Evolutionary conservation across 1,140 invertebrate genomes (phyloP), one percentile per base, ranked within the genome.

Genomic region (Colletes latitarsis): DNA sequence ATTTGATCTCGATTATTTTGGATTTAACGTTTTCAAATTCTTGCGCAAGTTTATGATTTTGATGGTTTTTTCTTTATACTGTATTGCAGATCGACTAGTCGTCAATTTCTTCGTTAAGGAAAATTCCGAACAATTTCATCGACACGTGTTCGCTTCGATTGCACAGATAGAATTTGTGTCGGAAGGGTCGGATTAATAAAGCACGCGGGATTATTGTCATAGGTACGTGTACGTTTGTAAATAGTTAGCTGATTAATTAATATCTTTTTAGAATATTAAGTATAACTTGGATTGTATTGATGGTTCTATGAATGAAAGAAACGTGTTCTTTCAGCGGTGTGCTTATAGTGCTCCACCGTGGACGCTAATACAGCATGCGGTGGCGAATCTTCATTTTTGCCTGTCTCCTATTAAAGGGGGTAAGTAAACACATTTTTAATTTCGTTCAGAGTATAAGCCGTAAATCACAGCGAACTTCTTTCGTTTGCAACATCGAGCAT

Each of bases 391-490:
- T 93, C 77, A 82, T 94, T 64, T 79, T 94, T 82, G 90, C 90
- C 88, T 93, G 93, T 92, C 92, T 94, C 87, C 90, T 94, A 82
- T 89, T 91, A 57, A 89, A 93, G 89, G 91, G 91, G 93, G 94
- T 94, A 83, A 94, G 94, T 94, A 77, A 52, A 62, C 14, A 12
- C 5, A n/a, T 57, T 39, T 55, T 69, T 5, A 14, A 43, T 15
- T 12, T 46, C 39, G 0, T 39, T 66, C 0, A 41, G 10, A 57
- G 30, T 4, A 21, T 46, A 39, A 39, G 4, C 10, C 3, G 2
- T 10, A 9, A 30, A 58, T 30, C 30, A 30, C 30, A 30, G 30
- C 30, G 30, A 30, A 30, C 30, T 30, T 30, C 30, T 30, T 30
- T 30, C 30, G 30, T 30, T 30, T 30, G 30, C 30, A 30, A 30